phyloP scores from a whole-genome alignment of 2,113 vertebrate species.

The Rhinolophus ferrumequinum region DNA sequence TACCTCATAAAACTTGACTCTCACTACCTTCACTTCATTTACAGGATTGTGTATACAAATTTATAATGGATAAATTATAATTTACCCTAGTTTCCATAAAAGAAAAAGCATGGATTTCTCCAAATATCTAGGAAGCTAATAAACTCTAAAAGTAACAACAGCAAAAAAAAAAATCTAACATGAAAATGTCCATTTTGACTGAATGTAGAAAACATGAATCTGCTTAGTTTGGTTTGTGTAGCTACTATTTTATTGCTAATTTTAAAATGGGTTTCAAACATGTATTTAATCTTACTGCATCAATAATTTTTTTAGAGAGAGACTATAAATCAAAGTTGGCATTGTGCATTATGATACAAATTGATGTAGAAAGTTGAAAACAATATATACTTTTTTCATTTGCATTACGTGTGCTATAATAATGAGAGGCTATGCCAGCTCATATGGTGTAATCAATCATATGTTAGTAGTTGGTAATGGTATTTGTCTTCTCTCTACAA shows the following conservation, averaged over 20 bases:
- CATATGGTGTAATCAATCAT: constrained; percentile 27
- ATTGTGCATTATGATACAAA: constrained; percentile 57
- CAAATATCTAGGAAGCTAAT: not conserved
- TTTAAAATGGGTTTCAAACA: constrained; percentile 72
- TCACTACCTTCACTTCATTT: not conserved
- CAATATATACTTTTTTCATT: constrained; percentile 43
- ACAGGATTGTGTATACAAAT: not conserved
- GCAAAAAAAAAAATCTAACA: not conserved
- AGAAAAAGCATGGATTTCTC: not conserved
- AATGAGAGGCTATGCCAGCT: constrained; percentile 66
- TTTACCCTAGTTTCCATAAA: not conserved
- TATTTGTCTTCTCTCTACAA: constrained; percentile 40
- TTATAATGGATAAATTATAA: not conserved
- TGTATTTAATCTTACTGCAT: constrained; percentile 78
- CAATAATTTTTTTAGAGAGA: constrained; percentile 59
- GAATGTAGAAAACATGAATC: constrained; percentile 41
- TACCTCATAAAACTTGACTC: not conserved
- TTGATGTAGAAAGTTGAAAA: constrained; percentile 56
- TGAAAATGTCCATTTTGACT: not conserved
- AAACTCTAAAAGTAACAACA: not conserved
- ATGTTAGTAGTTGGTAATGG: constrained; percentile 52
- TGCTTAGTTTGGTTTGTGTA: constrained; percentile 62
- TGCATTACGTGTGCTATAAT: constrained; percentile 51
- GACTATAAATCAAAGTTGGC: constrained; percentile 72
- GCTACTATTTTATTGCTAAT: constrained; percentile 72